Evolutionary conservation across 1,140 invertebrate genomes (phyloP), one percentile per base, ranked within the genome.

Genomic region (Calosoma granatense): DNA sequence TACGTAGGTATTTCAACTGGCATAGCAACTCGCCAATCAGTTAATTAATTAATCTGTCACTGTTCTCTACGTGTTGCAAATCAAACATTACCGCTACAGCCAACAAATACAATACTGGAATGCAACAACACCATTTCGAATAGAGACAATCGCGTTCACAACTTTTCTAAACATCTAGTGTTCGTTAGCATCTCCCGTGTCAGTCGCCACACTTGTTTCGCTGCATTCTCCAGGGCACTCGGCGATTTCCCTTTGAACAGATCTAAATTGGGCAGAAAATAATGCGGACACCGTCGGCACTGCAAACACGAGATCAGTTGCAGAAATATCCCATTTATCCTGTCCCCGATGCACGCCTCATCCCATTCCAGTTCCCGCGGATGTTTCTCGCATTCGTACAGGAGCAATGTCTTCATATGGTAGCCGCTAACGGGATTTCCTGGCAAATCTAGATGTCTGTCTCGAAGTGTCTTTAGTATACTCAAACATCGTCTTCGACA

Each of bases 301-400:
- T 97, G 94, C 22, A 97, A 78, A 72, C 94, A 97, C 6, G 91
- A 94, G 62, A 97, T 95, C 53, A 97, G 74, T 71, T 97, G 94
- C 39, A 97, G 76, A n/a, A 96, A 83, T 60, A 97, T 92, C n/a
- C 94, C 93, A 70, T 94, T 94, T 61, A 97, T 89, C 22, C 94
- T 77, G 74, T 97, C 92, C 0, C 86, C 91, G 30, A 97, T 73
- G 68, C 85, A 89, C 2, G 83, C 80, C 64, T 97, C 92, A 70
- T 94, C 90, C 93, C 93, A 97, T 69, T 97, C 93, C 55, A 83
- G 73, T 68, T 97, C 93, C 19, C 87, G 69, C 0, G 90, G 90
- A 75, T 97, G 93, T 69, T 97, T 97, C 74, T 97, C 94, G 72
- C 94, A 97, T 71, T 97, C 93, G 75, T 93, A 94, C 19, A 97